Evolutionary conservation across 2,797 vertebrate species (phyloP), one percentile per base, ranked within the genome.

Genomic region (Notolepis coatsorum): DNA sequence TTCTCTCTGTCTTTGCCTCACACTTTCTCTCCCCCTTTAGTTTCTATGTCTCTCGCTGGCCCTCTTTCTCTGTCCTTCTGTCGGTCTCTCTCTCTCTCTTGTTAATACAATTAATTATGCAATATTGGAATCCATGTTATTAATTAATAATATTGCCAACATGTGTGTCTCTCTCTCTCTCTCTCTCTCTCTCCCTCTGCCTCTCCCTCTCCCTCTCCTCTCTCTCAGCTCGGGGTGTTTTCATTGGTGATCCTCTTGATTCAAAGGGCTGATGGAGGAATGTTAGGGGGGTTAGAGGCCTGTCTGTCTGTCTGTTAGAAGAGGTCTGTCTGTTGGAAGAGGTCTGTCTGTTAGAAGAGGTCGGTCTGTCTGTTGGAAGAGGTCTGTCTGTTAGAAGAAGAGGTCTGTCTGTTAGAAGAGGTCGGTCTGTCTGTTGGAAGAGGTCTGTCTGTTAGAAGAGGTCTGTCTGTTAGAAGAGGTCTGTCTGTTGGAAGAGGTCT

Each of bases 211-310:
- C 45, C 13, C 28, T 17, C 41, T 20, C 42, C 6, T 9, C 37
- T 39, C 10, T 7, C 3, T 41, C 41, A 7, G 9, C 18, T 35
- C 27, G 20, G 41, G 50, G 37, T 75, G 51, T 80, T 85, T 81
- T 83, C 48, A 24, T 47, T 77, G 66, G 65, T 80, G 71, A 86
- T 79, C 80, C 75, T 66, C 6, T 18, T 12, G 54, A 48, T 65
- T 80, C 70, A 71, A 61, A 61, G 52, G 68, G 24, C 65, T 53
- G 56, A 55, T 23, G 67, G 39, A 82, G 77, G 85, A 86, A 82
- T 79, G 79, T 77, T 55, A 9, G 72, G 77, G 24, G 51, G 24
- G 13, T n/a, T 37, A 25, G 28, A 15, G 15, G 49, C 6, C 17
- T 42, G 23, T 6, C 43, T 45, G 21, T 45, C 21, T 47, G 23